phyloP scores from a whole-genome alignment of 2,113 vertebrate genomes.

The Okapia johnstoni region DNA sequence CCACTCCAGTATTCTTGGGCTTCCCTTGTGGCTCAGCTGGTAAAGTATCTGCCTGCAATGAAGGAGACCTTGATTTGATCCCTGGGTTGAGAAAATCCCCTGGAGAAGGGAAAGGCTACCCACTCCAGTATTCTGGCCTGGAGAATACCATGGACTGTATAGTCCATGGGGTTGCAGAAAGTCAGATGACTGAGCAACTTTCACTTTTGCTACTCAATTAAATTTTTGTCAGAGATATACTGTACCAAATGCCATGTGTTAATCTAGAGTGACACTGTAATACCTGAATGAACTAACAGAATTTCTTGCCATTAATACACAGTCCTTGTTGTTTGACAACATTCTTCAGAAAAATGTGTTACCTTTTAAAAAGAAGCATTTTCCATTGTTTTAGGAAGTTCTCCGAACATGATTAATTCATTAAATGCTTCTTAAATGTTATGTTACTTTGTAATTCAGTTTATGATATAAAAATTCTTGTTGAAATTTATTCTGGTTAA shows the following conservation, averaged over 20 bases:
- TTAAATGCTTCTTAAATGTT: constrained; percentile 8
- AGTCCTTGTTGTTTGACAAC: not conserved
- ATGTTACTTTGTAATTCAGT: constrained; percentile 4
- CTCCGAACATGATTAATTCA: not conserved
- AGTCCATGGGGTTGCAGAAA: not conserved
- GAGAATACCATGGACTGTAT: not conserved
- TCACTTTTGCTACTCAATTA: not conserved
- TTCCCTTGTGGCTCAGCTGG: not conserved
- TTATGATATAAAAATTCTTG: constrained; percentile 6
- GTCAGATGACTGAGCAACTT: not conserved
- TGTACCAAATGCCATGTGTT: not conserved
- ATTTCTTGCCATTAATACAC: not conserved
- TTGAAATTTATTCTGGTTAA: constrained; percentile 25
- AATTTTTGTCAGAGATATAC: not conserved
- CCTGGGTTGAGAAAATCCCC: not conserved
- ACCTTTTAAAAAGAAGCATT: not conserved
- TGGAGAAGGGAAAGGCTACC: not conserved
- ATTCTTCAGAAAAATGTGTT: constrained; percentile 21
- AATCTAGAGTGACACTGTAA: not conserved
- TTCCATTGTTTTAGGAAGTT: not conserved
- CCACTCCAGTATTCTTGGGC: not conserved
- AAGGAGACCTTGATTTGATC: not conserved
- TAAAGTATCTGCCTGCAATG: not conserved
- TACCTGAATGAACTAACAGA: not conserved
- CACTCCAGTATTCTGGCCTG: not conserved